phyloP scores from a whole-genome alignment of 2,113 vertebrate species.

The Tetrax tetrax region DNA sequence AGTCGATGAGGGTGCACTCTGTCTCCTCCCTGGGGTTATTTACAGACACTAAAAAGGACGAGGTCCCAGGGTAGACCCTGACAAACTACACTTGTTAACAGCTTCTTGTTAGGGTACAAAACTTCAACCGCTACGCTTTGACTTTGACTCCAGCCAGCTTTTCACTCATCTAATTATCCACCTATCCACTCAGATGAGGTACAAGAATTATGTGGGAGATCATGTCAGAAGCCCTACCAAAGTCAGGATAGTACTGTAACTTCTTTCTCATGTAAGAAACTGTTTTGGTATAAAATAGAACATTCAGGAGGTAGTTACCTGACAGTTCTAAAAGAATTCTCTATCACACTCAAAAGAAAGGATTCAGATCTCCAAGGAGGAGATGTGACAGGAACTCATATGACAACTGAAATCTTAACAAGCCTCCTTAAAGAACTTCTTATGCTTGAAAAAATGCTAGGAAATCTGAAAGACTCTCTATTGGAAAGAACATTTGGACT shows the following conservation, averaged over 20 bases:
- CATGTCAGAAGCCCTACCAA: not conserved
- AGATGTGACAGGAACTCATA: not conserved
- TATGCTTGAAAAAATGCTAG: not conserved
- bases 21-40: not conserved
- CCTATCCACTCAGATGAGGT: not conserved
- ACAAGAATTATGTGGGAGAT: not conserved
- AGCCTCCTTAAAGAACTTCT: not conserved
- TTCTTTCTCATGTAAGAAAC: not conserved
- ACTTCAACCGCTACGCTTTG: not conserved
- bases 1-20: not conserved
- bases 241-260: not conserved
- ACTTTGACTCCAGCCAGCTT: not conserved
- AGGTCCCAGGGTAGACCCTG: not conserved
- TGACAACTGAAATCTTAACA: not conserved
- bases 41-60: no score
- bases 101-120: not conserved
- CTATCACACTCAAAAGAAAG: not conserved
- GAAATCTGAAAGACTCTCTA: not conserved
- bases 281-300: not conserved
- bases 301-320: not conserved
- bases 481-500: not conserved
- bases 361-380: not conserved
- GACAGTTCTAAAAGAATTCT: not conserved
- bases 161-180: not conserved
- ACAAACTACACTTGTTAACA: fast-evolving